Conservation (phyloP, 2,888 invertebrate genomes). For the Idaea aversata region DNA sequence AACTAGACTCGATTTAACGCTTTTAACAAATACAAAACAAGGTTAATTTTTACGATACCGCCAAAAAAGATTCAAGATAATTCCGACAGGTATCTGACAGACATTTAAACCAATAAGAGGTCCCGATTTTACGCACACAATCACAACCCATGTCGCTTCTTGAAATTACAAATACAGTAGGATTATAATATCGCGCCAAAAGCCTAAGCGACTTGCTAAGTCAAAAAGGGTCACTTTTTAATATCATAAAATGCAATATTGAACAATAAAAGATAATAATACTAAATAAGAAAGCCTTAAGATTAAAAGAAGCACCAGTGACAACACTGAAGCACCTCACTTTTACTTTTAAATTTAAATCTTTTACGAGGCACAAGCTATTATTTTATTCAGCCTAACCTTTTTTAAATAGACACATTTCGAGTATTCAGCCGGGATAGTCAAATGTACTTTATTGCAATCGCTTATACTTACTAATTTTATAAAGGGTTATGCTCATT, state of each 20-base stretch:
- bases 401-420: constrained; percentile 15
- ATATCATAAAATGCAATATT: constrained; percentile 27
- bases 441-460: constrained; percentile 56
- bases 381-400: constrained; percentile 18
- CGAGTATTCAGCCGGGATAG: constrained; percentile 29
- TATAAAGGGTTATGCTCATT: background rate
- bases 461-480: constrained; percentile 47
- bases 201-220: background rate
- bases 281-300: constrained; percentile 52
- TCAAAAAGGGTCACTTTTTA: background rate
- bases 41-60: no score
- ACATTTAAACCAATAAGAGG: no score
- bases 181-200: background rate
- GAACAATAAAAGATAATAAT: constrained; percentile 38
- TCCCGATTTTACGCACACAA: no score
- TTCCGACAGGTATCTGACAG: no score
- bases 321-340: constrained; percentile 59
- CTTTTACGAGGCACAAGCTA: constrained; percentile 36
- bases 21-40: no score
- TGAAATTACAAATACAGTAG: background rate
- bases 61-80: no score
- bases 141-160: background rate
- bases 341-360: constrained; percentile 20
- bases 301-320: constrained; percentile 56
- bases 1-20: no score